A percentile compares a stretch with the other conserved stretches of the same genome.
Evolutionary conservation across 2,888 invertebrate species (phyloP).

Genomic region (Heteromyza rotundicornis): DNA sequence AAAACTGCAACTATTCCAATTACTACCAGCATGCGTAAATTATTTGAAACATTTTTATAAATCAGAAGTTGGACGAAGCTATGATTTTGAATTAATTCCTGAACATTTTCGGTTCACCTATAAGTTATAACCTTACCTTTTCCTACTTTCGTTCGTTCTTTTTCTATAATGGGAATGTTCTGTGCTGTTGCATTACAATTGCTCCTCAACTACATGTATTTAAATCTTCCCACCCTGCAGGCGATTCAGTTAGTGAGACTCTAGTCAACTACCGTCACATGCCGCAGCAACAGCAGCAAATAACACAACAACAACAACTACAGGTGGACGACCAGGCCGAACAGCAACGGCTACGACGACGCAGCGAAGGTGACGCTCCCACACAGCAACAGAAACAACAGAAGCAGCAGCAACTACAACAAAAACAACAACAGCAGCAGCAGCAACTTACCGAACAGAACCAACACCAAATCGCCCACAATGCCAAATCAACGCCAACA

Average conservation of each 20-base stretch:
- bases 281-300: conserved; percentile 33
- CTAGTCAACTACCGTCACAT: conserved; percentile 26
- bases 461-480: conserved; percentile 29
- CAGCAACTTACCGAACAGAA: conserved; percentile 26
- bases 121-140: too few relatives aligned
- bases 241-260: conserved; percentile 54
- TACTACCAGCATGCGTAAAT: too few relatives aligned
- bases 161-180: neutral
- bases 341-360: conserved; percentile 64
- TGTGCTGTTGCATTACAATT: too few relatives aligned
- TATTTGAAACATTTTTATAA: too few relatives aligned
- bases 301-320: conserved; percentile 34
- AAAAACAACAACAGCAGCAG: conserved; percentile 25
- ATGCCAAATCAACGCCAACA: conserved; percentile 16
- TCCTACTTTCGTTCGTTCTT: too few relatives aligned
- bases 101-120: too few relatives aligned
- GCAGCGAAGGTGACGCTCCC: conserved; percentile 70
- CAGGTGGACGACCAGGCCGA: conserved; percentile 48
- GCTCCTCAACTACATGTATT: too few relatives aligned
- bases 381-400: conserved; percentile 49
- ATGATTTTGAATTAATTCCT: too few relatives aligned
- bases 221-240: conserved; percentile 35
- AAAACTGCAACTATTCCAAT: too few relatives aligned
- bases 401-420: conserved; percentile 32
- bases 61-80: too few relatives aligned